phyloP scores from a whole-genome alignment of 64 coral and sea anemone species.

The Astreopora myriophthalma region DNA sequence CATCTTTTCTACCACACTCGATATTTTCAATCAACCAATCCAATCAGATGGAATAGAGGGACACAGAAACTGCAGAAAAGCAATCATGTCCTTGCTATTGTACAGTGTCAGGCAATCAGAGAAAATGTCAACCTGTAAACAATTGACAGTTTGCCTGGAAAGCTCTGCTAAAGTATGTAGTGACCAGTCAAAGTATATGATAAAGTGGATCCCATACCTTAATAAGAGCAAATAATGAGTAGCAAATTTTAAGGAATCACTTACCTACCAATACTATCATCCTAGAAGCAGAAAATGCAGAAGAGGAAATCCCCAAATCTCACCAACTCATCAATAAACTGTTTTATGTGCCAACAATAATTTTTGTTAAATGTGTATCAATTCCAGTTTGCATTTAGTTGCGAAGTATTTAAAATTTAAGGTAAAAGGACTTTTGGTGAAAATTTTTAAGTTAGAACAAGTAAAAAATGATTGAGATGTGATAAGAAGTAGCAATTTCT shows the following conservation, averaged over 20 bases:
- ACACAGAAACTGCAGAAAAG: too few relatives aligned
- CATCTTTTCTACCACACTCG: too few relatives aligned
- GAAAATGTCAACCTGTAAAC: too few relatives aligned
- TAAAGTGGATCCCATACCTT: neutral
- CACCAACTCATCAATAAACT: slow-evolving; percentile 57
- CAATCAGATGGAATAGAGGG: too few relatives aligned
- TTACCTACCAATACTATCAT: slow-evolving; percentile 14
- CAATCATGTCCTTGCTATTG: too few relatives aligned
- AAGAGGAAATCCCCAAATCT: slow-evolving; percentile 35
- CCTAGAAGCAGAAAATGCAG: slow-evolving; percentile 54
- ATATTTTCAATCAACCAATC: too few relatives aligned
- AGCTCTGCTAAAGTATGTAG: too few relatives aligned
- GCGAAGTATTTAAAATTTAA: neutral
- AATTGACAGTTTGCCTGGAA: too few relatives aligned
- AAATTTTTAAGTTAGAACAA: neutral
- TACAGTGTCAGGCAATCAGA: too few relatives aligned
- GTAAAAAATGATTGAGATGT: too few relatives aligned
- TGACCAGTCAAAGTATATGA: neutral
- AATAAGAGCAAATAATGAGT: neutral
- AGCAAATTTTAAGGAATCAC: neutral
- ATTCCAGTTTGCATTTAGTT: neutral
- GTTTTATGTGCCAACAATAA: slow-evolving; percentile 49
- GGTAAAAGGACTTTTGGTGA: too few relatives aligned
- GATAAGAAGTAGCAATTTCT: too few relatives aligned
- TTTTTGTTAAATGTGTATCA: neutral